Conservation (phyloP, 2,113 vertebrate species). For the Turnix velox region DNA sequence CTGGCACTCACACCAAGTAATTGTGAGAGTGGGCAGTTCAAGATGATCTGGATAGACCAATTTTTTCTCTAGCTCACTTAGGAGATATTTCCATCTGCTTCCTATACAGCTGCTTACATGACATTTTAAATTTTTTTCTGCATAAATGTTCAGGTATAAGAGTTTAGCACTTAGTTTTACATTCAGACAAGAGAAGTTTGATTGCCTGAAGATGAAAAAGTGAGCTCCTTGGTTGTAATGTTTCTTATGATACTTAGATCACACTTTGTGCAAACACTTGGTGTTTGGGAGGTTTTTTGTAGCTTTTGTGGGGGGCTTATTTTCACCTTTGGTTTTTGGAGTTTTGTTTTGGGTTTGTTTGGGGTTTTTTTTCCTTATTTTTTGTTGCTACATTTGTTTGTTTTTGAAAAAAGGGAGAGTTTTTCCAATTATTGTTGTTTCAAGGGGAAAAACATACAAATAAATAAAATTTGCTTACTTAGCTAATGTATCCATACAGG, state of each 20-base stretch:
- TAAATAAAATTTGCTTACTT: background rate
- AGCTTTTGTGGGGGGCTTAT: background rate
- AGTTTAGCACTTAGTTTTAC: background rate
- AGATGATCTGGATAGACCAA: background rate
- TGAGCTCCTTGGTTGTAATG: background rate
- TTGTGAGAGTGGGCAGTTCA: constrained; percentile 23
- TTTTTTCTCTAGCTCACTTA: background rate
- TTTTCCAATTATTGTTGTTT: background rate
- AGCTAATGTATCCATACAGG: background rate
- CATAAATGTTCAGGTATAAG: background rate
- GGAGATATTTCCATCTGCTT: background rate
- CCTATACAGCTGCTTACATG: background rate
- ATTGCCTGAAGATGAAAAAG: background rate
- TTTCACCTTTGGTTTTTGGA: background rate
- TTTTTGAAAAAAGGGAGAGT: background rate
- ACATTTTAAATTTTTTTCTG: background rate
- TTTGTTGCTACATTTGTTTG: background rate
- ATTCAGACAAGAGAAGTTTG: background rate
- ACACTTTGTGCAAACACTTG: background rate
- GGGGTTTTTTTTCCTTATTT: background rate
- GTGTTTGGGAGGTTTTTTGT: background rate
- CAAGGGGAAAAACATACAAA: background rate
- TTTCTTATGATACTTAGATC: background rate
- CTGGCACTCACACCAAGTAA: background rate
- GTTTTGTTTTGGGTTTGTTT: background rate